Evolutionary conservation across 2,113 vertebrate genomes (phyloP).

Genomic region (Gymnogyps californianus): DNA sequence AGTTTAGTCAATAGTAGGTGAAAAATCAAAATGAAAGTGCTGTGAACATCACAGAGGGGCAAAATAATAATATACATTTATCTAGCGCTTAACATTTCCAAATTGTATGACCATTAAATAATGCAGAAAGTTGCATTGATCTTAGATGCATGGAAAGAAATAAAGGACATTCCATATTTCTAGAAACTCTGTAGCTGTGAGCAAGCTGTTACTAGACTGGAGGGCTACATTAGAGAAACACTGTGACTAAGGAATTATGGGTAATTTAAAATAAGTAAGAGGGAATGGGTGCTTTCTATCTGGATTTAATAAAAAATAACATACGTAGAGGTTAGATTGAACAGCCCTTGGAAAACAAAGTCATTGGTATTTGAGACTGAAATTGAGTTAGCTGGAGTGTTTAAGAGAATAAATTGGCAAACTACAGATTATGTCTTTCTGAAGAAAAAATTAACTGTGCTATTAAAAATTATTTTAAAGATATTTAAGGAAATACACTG

Average conservation of each 20-base stretch:
- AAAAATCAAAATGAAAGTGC: not conserved
- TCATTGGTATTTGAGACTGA: not conserved
- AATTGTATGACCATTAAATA: not conserved
- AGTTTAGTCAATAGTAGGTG: not conserved
- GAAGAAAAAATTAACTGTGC: not conserved
- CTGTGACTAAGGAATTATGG: not conserved
- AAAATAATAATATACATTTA: not conserved
- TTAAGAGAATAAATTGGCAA: not conserved
- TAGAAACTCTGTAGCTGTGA: not conserved
- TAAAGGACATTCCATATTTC: fast-evolving
- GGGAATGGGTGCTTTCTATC: not conserved
- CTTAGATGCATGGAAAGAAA: not conserved
- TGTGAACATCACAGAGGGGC: not conserved
- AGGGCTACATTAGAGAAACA: not conserved
- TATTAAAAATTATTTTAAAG: not conserved
- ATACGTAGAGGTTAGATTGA: not conserved
- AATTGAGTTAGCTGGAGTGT: not conserved
- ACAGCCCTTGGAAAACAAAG: not conserved
- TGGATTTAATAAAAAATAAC: not conserved
- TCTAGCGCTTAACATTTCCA: not conserved
- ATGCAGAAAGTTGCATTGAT: not conserved
- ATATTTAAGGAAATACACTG: not conserved
- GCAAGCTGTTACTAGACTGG: not conserved
- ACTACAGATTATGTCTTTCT: not conserved
- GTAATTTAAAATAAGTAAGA: not conserved